Conservation (phyloP, 2,797 vertebrate species). For the Erethizon dorsatum region DNA sequence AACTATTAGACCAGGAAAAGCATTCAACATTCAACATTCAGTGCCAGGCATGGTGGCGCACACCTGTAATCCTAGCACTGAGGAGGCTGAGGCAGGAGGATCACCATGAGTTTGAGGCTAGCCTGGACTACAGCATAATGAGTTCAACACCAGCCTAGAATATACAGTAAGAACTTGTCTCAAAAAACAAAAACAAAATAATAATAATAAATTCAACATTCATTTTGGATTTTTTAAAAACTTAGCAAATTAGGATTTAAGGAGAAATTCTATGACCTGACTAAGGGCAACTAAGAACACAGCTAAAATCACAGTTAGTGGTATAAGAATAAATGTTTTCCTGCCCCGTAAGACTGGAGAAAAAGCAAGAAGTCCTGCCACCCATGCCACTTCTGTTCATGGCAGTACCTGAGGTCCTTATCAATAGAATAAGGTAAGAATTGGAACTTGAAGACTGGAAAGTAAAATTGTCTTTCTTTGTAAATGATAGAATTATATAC, state of each 20-base stretch:
- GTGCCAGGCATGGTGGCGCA: neutral
- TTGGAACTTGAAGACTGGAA: neutral
- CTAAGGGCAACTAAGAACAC: conserved; percentile 6
- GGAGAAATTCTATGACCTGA: neutral
- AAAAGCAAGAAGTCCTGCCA: neutral
- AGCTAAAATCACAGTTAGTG: conserved; percentile 16
- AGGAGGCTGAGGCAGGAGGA: neutral
- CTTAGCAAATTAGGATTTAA: neutral
- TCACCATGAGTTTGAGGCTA: neutral
- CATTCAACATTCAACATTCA: neutral
- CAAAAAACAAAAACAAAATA: neutral
- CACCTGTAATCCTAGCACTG: neutral
- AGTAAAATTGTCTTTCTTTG: conserved; percentile 44
- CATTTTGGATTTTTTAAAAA: neutral
- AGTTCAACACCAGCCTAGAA: neutral
- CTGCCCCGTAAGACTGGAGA: neutral
- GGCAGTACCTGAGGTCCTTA: neutral
- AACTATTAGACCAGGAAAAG: neutral
- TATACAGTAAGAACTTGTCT: neutral
- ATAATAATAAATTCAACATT: neutral
- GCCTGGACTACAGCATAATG: neutral
- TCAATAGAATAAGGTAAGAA: conserved; percentile 22
- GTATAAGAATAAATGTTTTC: neutral
- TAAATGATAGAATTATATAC: conserved; percentile 3
- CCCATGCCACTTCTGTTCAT: neutral